Evolutionary conservation across 2,113 vertebrate species (phyloP).

Genomic region (Phalacrocorax carbo): DNA sequence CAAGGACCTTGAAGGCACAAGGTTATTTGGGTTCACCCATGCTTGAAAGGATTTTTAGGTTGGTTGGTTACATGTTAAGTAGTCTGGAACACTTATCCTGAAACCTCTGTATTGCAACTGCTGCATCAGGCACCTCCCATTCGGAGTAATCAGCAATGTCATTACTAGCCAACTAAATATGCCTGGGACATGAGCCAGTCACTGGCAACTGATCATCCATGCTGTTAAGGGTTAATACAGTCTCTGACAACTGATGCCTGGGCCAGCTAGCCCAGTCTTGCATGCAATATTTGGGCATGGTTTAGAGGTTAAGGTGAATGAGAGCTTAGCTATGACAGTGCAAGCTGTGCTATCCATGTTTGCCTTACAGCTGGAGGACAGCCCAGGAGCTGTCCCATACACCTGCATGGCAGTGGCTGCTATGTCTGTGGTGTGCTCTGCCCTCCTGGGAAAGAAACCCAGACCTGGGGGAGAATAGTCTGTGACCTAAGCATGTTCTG

Average conservation of each 20-base stretch:
- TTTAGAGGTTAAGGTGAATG: background rate
- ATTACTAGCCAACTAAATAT: background rate
- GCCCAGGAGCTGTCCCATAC: background rate
- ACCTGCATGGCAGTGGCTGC: background rate
- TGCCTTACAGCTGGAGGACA: background rate
- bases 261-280: background rate
- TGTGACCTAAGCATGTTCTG: background rate
- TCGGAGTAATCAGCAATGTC: background rate
- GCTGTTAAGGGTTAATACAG: background rate
- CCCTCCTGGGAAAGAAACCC: background rate
- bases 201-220: background rate
- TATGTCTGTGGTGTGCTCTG: background rate
- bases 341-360: background rate
- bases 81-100: background rate
- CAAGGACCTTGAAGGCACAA: background rate
- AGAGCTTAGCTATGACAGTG: background rate
- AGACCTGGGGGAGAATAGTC: background rate
- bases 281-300: background rate
- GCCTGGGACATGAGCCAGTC: background rate
- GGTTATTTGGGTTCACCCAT: background rate
- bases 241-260: background rate
- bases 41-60: slow-evolving; percentile 5
- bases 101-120: background rate
- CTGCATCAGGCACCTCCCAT: background rate
- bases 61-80: background rate